These are phyloP conservation scores for Cliona cf. orientalis DNA, from an alignment of 37 sponge, comb jelly and placozoan genomes.

Conservation along the genomic window DNA sequence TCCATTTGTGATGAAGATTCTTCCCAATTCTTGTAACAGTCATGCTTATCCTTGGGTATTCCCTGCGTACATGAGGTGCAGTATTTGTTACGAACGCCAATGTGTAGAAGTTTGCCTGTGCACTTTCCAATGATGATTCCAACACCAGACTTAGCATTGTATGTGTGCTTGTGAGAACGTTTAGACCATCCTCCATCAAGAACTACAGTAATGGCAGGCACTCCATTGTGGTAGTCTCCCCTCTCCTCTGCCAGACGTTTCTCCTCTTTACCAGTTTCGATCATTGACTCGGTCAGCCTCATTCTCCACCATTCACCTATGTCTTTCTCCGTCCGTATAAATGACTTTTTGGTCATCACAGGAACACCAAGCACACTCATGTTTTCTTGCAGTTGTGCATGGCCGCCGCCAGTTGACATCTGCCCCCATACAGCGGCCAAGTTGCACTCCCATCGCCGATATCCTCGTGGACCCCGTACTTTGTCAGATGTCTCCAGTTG, in stretches of 20 bases:
- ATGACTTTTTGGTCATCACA: constrained; percentile 35
- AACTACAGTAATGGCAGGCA: constrained; percentile 22
- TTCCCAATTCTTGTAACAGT: constrained; percentile 14
- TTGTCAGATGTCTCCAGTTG: constrained; percentile 31
- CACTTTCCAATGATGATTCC: constrained; percentile 4
- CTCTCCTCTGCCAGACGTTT: constrained; percentile 4
- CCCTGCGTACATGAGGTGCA: not conserved
- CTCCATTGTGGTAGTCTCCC: constrained; percentile 1
- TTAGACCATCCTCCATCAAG: constrained; percentile 29
- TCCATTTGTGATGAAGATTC: constrained; percentile 44
- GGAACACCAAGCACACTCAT: constrained; percentile 42
- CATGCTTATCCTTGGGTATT: not conserved
- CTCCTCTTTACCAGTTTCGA: constrained; percentile 16
- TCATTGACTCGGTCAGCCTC: not conserved
- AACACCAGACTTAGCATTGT: constrained; percentile 32
- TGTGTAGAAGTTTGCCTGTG: constrained; percentile 18
- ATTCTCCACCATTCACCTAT: constrained; percentile 19
- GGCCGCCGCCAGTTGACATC: constrained; percentile 60
- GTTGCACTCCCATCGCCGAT: constrained; percentile 52
- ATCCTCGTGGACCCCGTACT: constrained; percentile 33
- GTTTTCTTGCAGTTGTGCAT: constrained; percentile 3
- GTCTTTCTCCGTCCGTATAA: constrained; percentile 29
- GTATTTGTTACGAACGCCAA: constrained; percentile 8
- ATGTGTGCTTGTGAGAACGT: constrained; percentile 14
- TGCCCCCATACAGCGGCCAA: constrained; percentile 60